Evolutionary conservation across 1,140 invertebrate species (phyloP).

Genomic region (Drepana arcuata): DNA sequence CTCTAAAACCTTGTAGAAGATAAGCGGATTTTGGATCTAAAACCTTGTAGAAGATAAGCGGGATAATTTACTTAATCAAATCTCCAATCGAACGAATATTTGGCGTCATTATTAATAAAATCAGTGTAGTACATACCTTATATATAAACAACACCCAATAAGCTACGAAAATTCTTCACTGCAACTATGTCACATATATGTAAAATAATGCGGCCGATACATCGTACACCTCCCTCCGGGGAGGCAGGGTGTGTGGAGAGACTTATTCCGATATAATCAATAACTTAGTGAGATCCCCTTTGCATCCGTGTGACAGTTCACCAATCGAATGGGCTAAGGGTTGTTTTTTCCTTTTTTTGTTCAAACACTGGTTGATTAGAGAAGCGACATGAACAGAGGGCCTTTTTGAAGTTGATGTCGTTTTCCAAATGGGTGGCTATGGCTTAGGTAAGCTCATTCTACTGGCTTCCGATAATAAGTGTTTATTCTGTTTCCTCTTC

Average conservation of each 20-base stretch:
- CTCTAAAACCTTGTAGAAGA: too few species aligned
- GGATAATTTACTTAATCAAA: too few species aligned
- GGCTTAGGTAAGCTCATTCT: constrained; percentile 26
- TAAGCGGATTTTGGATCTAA: too few species aligned
- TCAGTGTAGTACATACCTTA: too few species aligned
- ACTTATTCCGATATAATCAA: constrained; percentile 72
- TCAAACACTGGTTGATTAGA: constrained; percentile 66
- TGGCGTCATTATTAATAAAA: too few species aligned
- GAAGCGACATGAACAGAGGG: constrained; percentile 23
- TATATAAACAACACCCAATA: too few species aligned
- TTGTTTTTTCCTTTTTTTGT: constrained; percentile 53
- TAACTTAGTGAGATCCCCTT: constrained; percentile 71
- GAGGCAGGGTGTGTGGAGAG: constrained; percentile 31
- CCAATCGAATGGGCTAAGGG: constrained; percentile 56
- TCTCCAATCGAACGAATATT: too few species aligned
- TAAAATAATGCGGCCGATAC: constrained; percentile 69
- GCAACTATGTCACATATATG: constrained; percentile 66
- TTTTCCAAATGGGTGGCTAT: constrained; percentile 48
- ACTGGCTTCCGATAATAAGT: constrained; percentile 28
- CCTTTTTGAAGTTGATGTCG: constrained; percentile 51
- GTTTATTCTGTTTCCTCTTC: constrained; percentile 28
- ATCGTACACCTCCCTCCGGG: constrained; percentile 37
- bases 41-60: too few species aligned
- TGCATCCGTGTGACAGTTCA: constrained; percentile 68
- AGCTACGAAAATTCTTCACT: too few species aligned